These are phyloP conservation scores for Patiria pectinifera DNA, from an alignment of 53 echinoderm and acorn worm genomes.

Conservation along the genomic window DNA sequence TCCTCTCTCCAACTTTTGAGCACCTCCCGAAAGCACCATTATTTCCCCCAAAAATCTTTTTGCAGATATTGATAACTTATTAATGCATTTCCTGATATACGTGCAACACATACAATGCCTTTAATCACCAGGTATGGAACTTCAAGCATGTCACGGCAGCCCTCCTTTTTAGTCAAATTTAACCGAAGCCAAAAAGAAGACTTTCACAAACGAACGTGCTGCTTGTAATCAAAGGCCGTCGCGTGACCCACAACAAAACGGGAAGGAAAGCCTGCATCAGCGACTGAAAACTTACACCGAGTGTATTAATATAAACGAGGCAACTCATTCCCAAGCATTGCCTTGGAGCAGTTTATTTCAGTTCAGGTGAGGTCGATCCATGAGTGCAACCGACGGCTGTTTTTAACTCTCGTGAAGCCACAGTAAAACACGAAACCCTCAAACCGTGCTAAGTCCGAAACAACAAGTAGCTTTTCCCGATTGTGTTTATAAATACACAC, in stretches of 20 bases:
- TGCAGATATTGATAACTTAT: too few relatives aligned
- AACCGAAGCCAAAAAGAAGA: too few relatives aligned
- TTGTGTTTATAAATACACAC: background rate
- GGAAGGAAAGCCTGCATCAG: background rate
- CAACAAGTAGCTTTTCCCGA: background rate
- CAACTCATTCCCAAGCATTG: background rate
- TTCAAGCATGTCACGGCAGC: too few relatives aligned
- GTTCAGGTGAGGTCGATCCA: slow-evolving; percentile 2
- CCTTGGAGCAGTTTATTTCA: slow-evolving; percentile 8
- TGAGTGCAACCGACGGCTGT: slow-evolving; percentile 21
- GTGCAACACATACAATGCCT: too few relatives aligned
- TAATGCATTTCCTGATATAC: too few relatives aligned
- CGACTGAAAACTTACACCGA: background rate
- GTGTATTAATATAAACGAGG: background rate
- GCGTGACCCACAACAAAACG: background rate
- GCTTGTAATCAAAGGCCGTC: background rate
- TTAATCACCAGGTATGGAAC: too few relatives aligned
- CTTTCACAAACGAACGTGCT: too few relatives aligned
- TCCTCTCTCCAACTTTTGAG: too few relatives aligned
- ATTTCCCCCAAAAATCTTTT: too few relatives aligned
- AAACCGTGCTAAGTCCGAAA: background rate
- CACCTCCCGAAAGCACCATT: too few relatives aligned
- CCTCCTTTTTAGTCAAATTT: too few relatives aligned
- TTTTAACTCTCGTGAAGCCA: slow-evolving; percentile 21
- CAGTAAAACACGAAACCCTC: slow-evolving; percentile 19